phyloP scores from a whole-genome alignment of 2,797 vertebrate genomes.

The Scolopax rusticola region DNA sequence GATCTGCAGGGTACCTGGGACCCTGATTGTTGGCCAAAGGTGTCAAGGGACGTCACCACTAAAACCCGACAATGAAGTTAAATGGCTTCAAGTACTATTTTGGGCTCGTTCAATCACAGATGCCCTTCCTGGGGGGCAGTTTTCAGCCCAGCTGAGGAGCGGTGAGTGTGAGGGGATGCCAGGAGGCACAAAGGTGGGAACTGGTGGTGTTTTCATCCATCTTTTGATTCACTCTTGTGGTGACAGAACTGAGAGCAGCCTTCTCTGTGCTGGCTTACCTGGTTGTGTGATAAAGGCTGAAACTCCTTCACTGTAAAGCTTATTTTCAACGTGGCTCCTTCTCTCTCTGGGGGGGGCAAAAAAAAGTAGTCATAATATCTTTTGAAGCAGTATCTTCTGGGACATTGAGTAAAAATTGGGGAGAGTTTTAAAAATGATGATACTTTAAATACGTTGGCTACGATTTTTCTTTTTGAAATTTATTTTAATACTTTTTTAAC shows the following conservation, averaged over 20 bases:
- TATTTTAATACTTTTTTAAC: slow-evolving; percentile 37
- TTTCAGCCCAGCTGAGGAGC: neutral
- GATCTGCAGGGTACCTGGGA: slow-evolving; percentile 55
- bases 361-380: neutral
- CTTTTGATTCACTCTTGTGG: neutral
- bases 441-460: neutral
- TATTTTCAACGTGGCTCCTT: neutral
- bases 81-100: slow-evolving; percentile 64
- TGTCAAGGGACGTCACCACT: slow-evolving; percentile 56
- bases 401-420: neutral
- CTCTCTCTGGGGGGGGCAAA: neutral
- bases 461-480: neutral
- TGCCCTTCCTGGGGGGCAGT: neutral
- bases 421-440: neutral
- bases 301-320: neutral
- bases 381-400: neutral
- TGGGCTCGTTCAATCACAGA: slow-evolving; percentile 20
- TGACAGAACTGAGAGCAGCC: neutral
- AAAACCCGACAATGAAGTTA: slow-evolving; percentile 72
- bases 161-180: accelerated
- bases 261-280: neutral
- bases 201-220: neutral
- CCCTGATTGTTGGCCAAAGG: slow-evolving; percentile 24
- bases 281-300: neutral
- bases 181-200: neutral